Base-by-base conservation (phyloP, 2,888 invertebrate genomes). In the Cactoblastis cactorum region DNA sequence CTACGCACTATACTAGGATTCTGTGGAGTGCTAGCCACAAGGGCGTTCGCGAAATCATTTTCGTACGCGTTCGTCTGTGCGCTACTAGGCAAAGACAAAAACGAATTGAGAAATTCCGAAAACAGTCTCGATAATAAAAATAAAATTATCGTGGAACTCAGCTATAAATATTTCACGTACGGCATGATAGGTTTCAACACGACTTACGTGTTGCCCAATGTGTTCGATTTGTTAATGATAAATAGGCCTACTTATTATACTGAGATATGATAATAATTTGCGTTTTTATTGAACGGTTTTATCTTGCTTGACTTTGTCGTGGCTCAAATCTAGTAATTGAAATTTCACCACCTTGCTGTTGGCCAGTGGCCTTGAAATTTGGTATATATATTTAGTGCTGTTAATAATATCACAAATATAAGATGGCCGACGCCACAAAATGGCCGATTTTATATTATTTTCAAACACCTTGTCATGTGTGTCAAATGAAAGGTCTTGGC, bases 231-330 rank as follows among this genome's bases (percentile, higher is more conserved):
- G 63, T 77, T 97, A 43, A 92, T 92, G 55, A 96, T 97, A 63
- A 95, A 95, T 73, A 83, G 97, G 68, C 94, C 94, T 0, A 94
- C 95, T 0, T 97, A 96, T 85, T 96, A 95, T 69, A 95, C 95
- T 0, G 97, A 97, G 90, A 93, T 96, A 62, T 95, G 90, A 90
- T 49, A 33, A 52, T 68, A 64, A n/a, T n/a, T n/a, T n/a, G n/a
- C n/a, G n/a, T n/a, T n/a, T n/a, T n/a, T n/a, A n/a, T n/a, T n/a
- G n/a, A n/a, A n/a, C n/a, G n/a, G n/a, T n/a, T n/a, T n/a, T n/a
- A n/a, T n/a, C n/a, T n/a, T n/a, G n/a, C n/a, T n/a, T n/a, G n/a
- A n/a, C n/a, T n/a, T n/a, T n/a, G n/a, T n/a, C n/a, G n/a, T n/a
- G n/a, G n/a, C n/a, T n/a, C n/a, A n/a, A n/a, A n/a, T n/a, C n/a